Percentiles rank a stretch among this genome's conserved stretches.
Conservation (phyloP, 2,797 vertebrate species). For the Pantherophis alleghaniensis region DNA sequence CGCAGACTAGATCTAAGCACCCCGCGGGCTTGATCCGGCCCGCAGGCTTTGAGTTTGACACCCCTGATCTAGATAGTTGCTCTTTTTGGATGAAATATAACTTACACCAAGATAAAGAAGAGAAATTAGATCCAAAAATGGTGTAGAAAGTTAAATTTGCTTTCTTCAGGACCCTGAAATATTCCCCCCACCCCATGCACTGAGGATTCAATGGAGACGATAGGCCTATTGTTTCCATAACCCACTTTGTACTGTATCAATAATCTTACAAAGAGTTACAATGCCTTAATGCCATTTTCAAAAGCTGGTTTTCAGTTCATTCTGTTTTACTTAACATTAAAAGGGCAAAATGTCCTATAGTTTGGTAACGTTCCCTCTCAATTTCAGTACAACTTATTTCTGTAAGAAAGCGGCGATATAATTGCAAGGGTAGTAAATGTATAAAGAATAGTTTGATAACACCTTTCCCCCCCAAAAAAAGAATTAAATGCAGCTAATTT, state of each 20-base stretch:
- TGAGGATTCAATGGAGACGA: background rate
- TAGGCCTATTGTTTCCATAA: background rate
- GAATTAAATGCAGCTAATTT: background rate
- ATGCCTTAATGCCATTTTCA: background rate
- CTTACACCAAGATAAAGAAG: background rate
- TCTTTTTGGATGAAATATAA: background rate
- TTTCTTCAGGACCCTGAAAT: background rate
- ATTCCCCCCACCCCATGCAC: background rate
- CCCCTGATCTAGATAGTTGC: background rate
- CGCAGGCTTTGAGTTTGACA: no score
- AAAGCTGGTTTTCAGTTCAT: background rate
- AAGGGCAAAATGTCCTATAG: background rate
- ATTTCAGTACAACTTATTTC: background rate
- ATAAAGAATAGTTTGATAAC: background rate
- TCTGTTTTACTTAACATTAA: background rate
- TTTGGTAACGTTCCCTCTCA: background rate
- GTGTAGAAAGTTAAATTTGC: background rate
- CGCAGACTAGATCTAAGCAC: no score
- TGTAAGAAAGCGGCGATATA: background rate
- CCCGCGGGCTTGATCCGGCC: fast-evolving
- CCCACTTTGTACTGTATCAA: background rate
- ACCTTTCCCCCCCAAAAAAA: background rate
- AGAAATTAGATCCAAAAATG: background rate
- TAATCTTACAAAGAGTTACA: background rate
- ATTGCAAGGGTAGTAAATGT: background rate